A percentile compares a stretch with the other conserved stretches of the same genome.
phyloP scores from a whole-genome alignment of 2,797 vertebrate species.

The Notoglanidium macrostoma region DNA sequence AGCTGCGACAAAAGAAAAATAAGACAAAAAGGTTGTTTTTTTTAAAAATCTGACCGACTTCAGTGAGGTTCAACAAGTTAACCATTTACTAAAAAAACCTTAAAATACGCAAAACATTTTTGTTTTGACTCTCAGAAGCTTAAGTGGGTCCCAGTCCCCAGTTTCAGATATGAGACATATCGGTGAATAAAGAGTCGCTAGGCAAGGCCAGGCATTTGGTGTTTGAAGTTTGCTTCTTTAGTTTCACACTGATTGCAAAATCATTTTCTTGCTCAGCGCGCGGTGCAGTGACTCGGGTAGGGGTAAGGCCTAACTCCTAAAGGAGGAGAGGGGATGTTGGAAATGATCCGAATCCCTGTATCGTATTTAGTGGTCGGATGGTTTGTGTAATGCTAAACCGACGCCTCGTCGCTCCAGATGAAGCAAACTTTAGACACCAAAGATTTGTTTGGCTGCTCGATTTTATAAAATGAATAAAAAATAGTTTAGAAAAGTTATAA shows the following conservation, averaged over 20 bases:
- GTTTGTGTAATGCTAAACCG: neutral
- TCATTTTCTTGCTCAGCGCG: neutral
- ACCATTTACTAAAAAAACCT: neutral
- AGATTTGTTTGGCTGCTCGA: neutral
- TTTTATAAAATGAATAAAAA: neutral
- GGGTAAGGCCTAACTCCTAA: neutral
- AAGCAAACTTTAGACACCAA: neutral
- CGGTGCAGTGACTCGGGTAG: neutral
- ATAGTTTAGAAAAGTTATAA: neutral
- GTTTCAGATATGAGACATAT: neutral
- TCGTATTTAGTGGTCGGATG: neutral
- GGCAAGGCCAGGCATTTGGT: neutral
- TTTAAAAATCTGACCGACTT: neutral
- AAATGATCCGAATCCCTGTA: neutral
- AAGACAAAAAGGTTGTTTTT: neutral
- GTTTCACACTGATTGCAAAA: neutral
- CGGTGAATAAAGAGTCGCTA: neutral
- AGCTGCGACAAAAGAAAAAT: neutral
- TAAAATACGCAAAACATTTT: neutral
- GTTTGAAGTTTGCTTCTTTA: neutral
- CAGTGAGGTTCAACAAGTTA: neutral
- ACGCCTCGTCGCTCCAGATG: neutral
- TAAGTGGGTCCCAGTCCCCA: fast-evolving
- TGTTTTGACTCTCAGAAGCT: neutral
- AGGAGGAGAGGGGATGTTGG: neutral